A percentile compares a stretch with the other conserved stretches of the same genome.
phyloP scores from a whole-genome alignment of 2,888 invertebrate species.

The Psococerastis gibbosa region DNA sequence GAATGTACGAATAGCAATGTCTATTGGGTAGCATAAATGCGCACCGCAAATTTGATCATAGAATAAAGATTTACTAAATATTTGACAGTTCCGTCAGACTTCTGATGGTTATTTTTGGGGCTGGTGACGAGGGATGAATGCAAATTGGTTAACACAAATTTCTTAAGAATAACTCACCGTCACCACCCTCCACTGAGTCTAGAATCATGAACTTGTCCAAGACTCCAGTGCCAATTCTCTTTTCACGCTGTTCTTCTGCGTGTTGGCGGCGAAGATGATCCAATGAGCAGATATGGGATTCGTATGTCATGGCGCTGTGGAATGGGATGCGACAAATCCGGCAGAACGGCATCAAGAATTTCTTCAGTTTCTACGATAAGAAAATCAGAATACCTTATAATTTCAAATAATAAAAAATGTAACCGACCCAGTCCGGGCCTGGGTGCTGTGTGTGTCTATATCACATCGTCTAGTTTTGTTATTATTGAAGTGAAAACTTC shows the following conservation, averaged over 20 bases:
- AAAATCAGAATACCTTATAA: background rate
- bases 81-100: too few species aligned
- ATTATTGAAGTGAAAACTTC: too few species aligned
- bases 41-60: too few species aligned
- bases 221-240: slow-evolving; percentile 44
- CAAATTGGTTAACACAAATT: too few species aligned
- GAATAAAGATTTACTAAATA: too few species aligned
- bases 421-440: too few species aligned
- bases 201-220: slow-evolving; percentile 68
- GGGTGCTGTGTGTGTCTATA: too few species aligned
- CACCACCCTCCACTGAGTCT: slow-evolving; percentile 74
- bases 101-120: too few species aligned
- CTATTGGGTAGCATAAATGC: too few species aligned
- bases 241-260: slow-evolving; percentile 25
- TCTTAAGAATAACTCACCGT: slow-evolving; percentile 43
- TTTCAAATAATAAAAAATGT: slow-evolving; percentile 5
- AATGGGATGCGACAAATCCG: slow-evolving; percentile 57
- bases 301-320: slow-evolving; percentile 69
- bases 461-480: too few species aligned
- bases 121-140: too few species aligned
- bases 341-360: slow-evolving; percentile 67
- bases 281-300: slow-evolving; percentile 62
- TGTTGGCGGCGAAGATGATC: slow-evolving; percentile 37
- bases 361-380: slow-evolving; percentile 48
- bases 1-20: too few species aligned